Percentiles rank a stretch among this genome's conserved stretches.
These are phyloP conservation scores for Mesoclemmys tuberculata DNA, from an alignment of 2,113 vertebrate species.

Conservation along the genomic window DNA sequence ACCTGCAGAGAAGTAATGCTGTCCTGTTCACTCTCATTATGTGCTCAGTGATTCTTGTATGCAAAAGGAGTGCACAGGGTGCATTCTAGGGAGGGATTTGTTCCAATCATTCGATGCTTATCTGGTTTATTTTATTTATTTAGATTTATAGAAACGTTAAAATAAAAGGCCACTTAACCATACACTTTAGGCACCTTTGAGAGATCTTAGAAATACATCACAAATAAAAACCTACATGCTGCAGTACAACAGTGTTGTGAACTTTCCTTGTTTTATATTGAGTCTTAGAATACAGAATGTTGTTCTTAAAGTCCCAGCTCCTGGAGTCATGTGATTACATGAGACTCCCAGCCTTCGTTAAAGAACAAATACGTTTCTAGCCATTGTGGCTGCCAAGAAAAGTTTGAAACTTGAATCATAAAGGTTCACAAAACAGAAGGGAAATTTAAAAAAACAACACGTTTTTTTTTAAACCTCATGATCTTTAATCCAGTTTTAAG, in stretches of 20 bases:
- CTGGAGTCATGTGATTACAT: neutral
- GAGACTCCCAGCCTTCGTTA: neutral
- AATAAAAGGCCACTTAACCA: neutral
- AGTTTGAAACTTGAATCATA: neutral
- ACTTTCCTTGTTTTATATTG: neutral
- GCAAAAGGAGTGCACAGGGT: neutral
- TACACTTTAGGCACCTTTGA: neutral
- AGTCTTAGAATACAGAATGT: neutral
- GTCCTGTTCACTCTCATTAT: conserved; percentile 24
- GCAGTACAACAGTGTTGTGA: neutral
- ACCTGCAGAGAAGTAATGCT: conserved; percentile 33
- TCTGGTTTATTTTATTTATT: neutral
- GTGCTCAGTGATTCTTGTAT: neutral
- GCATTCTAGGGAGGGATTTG: neutral
- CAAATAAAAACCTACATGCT: neutral
- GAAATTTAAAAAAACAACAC: neutral
- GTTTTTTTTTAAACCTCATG: neutral
- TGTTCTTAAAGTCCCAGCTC: neutral
- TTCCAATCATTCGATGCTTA: neutral
- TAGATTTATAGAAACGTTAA: neutral
- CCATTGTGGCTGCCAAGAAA: neutral
- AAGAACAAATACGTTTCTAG: neutral
- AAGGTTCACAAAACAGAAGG: neutral
- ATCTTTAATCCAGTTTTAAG: neutral
- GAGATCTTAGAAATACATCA: neutral